Evolutionary conservation across 2,113 vertebrate genomes (phyloP).

Genomic region (Dascyllus trimaculatus): DNA sequence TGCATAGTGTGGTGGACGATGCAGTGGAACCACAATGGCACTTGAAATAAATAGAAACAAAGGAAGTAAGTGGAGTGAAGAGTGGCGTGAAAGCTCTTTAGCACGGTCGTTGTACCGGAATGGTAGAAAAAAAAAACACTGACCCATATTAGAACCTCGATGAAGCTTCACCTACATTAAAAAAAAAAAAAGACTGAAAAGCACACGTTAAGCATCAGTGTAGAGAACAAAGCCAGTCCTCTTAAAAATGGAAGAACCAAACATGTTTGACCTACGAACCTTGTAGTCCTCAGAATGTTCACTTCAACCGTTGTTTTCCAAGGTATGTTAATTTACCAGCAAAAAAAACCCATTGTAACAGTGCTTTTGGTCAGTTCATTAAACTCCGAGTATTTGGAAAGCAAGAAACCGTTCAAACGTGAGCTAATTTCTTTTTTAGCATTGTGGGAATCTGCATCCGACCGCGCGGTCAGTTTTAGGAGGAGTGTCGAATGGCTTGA

Average conservation of each 20-base stretch:
- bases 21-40: slow-evolving; percentile 83
- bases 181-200: neutral
- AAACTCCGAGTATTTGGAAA: slow-evolving; percentile 10
- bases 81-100: slow-evolving; percentile 29
- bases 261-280: neutral
- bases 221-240: neutral
- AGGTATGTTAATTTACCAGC: neutral
- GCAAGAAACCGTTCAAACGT: slow-evolving; percentile 16
- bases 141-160: neutral
- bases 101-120: slow-evolving; percentile 22
- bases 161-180: neutral
- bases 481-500: slow-evolving; percentile 27
- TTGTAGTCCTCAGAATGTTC: neutral
- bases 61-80: slow-evolving; percentile 30
- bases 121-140: slow-evolving; percentile 23
- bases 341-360: slow-evolving; percentile 31
- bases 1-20: slow-evolving; percentile 93
- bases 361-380: slow-evolving; percentile 39
- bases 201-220: neutral
- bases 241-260: neutral
- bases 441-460: neutral
- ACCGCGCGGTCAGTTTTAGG: neutral
- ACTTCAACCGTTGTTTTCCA: neutral
- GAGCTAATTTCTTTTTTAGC: slow-evolving; percentile 3
- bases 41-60: slow-evolving; percentile 80